A percentile compares a stretch with the other conserved stretches of the same genome.
Conservation (phyloP, 2,797 vertebrate genomes). For the Enteromius unitaeniatus region DNA sequence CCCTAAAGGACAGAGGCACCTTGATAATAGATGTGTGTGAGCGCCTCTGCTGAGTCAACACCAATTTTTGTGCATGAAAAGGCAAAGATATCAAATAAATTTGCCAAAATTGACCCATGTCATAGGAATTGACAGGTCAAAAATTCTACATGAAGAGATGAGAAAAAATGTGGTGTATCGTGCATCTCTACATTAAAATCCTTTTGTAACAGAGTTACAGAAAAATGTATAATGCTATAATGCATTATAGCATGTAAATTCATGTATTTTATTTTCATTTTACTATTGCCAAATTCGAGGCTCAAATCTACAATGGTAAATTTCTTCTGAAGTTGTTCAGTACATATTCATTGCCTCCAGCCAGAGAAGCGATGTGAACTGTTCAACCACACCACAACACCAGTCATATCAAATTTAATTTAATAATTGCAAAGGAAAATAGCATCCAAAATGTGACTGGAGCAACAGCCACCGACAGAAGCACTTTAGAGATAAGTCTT, state of each 20-base stretch:
- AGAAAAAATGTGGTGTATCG: neutral
- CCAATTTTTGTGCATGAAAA: conserved; percentile 11
- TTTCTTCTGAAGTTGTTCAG: neutral
- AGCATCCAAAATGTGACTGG: conserved; percentile 15
- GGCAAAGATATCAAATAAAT: conserved; percentile 9
- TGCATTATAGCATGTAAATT: neutral
- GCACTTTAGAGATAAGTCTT: conserved; percentile 17
- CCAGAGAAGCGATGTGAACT: neutral
- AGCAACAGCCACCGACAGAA: conserved; percentile 14
- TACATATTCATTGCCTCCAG: neutral
- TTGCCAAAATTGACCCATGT: neutral
- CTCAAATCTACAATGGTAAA: neutral
- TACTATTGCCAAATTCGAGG: neutral
- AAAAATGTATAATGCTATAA: neutral
- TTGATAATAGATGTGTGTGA: conserved; percentile 10
- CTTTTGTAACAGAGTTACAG: neutral
- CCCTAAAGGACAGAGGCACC: conserved; percentile 41
- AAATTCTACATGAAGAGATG: neutral
- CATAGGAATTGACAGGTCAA: neutral
- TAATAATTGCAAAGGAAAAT: conserved; percentile 14
- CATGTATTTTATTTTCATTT: neutral
- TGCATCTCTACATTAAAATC: neutral
- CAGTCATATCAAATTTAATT: conserved; percentile 24
- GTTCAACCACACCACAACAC: conserved; percentile 3
- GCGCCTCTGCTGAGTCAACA: conserved; percentile 4